Evolutionary conservation across 2,797 vertebrate species (phyloP), one percentile per base, ranked within the genome.

Genomic region (Philypnodon macrostomus): DNA sequence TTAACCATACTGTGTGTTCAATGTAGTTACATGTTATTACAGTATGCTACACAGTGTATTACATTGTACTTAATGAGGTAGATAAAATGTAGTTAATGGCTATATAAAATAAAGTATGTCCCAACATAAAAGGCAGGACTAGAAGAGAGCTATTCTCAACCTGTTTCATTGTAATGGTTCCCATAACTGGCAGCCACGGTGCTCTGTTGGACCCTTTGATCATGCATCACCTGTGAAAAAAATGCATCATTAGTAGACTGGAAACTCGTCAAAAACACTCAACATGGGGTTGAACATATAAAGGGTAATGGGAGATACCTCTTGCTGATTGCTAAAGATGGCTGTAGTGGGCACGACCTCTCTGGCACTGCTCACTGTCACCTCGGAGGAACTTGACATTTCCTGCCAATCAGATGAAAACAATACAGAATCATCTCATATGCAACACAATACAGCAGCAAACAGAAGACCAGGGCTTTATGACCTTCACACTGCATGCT

Each of bases 161-260:
- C 90, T 81, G 85, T 86, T 86, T 90, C 87, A 55, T 86, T 85
- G 74, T 79, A 85, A 73, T 90, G 86, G 73, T 77, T 80, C 64
- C 81, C 87, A 1, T 86, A 89, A 65, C 80, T 75, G 38, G 75
- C 61, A 2, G 86, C 73, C 64, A 85, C 57, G 7, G 72, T 79
- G 65, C 72, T 80, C 30, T 88, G 86, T 23, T 88, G 86, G 63
- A 78, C 44, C 52, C 79, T 84, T 59, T 90, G 79, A 70, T 89
- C 87, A 2, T 76, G 79, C 39, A 63, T 77, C 59, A 84, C 75
- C 91, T 90, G 76, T 32, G 67, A 68, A 58, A 59, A 66, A 44
- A 70, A 18, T 32, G 40, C 12, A 59, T 58, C 19, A 37, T 70
- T 53, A 64, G 50, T 12, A 21, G 8, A 34, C 26, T 19, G 39